Base-by-base conservation (phyloP, 2,888 invertebrate genomes). In the Drosophila setosimentum region DNA sequence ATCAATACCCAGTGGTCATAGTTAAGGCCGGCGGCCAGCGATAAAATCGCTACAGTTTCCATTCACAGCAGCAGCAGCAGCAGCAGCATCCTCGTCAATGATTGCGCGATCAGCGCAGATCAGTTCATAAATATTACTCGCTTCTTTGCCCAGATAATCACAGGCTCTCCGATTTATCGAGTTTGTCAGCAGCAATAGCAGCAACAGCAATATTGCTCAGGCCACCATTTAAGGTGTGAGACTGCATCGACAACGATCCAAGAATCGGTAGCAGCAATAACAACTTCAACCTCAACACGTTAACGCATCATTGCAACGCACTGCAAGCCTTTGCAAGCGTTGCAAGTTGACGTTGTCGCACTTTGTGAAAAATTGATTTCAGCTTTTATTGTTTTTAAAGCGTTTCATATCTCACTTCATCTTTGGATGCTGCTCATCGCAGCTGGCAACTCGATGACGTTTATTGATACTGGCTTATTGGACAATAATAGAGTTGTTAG, bases 401-500 rank as follows among this genome's bases (percentile, higher is more conserved):
- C 76, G 68, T 73, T 68, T 82, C 87, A 87, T 87, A 87, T 87
- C 87, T 87, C 87, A 88, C 84, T 79, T 87, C 82, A 87, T 88
- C 87, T 74, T 42, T 57, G 42, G 50, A 10, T 33, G 42, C 33
- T 18, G 30, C 70, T 67, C 66, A 18, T 50, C 54, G 62, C 78
- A 78, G 60, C 78, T 78, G 78, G 65, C 68, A 66, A 70, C 74
- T 65, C 75, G 80, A 70, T 73, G 85, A 78, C 73, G 82, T 81
- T 80, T 81, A 83, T 84, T 87, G 85, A 80, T 82, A 80, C 65
- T 87, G 82, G 82, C 78, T 76, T 73, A 82, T 76, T 69, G 79
- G 64, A 67, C 69, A 75, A 80, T 89, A 90, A 89, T 89, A 82
- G 89, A 89, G 90, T 81, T 89, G 89, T 89, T 89, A 90, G 83